Base-by-base conservation (phyloP, 2,113 vertebrate species). In the Laterallus jamaicensis region DNA sequence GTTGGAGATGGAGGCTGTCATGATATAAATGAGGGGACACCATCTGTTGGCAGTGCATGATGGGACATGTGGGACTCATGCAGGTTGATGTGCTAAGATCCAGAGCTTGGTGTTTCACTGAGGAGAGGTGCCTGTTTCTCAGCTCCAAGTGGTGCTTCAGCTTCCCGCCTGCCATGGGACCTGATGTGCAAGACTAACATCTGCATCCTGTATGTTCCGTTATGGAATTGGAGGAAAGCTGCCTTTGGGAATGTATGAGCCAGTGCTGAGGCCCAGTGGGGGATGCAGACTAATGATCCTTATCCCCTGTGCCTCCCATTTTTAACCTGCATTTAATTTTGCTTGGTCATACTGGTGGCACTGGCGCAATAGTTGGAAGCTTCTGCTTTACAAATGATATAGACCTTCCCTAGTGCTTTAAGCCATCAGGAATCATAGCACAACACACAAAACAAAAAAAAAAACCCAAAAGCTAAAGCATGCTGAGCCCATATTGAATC, bases 21-120 rank as follows among this genome's bases (percentile, higher is more conserved):
- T 73, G 59, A 29, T 15, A 4, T 7, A 9, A 47, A 12, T 15
- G 54, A 64, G 22, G 50, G 39, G 55, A 69, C 2, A 2, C 20
- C 49, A 28, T 8, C 21, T 24, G 24, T 59, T 19, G 24, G 7
- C 25, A 4, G 19, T 0, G 1, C 1, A 0, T 9, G 52, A 21
- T 19, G 8, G 32, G 62, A 12, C 18, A 4, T 0, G 3, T 9
- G 70, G 56, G 26, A 3, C 31, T 82, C 19, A 0, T 3, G 18
- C 2, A 44, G n/a, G 17, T 39, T 26, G 32, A 10, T 62, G 63
- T 13, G 26, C 2, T 49, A 28, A 42, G 71, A 50, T 54, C 10
- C 28, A 10, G 16, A 21, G 44, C 47, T 71, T 24, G 5, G 28
- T 22, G 29, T 25, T 32, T 44, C 31, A 11, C 24, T 50, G 52